Conservation (phyloP, 2,888 invertebrate genomes). For the Phorcus lineatus region DNA sequence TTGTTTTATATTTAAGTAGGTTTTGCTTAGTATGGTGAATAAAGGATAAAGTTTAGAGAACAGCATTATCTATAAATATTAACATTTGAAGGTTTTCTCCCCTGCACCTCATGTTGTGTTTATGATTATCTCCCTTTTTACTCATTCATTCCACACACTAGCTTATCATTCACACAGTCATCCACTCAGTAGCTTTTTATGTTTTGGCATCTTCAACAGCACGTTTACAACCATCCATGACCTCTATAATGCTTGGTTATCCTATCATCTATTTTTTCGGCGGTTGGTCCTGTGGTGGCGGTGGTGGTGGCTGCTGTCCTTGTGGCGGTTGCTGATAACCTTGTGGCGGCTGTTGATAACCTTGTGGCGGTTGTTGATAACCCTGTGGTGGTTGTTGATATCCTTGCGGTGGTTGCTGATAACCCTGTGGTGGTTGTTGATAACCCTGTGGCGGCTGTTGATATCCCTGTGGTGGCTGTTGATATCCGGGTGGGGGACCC, state of each 20-base stretch:
- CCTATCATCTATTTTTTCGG: not conserved
- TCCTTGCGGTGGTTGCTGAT: not conserved
- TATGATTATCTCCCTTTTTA: too few relatives aligned
- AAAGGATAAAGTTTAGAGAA: too few relatives aligned
- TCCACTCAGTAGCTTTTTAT: too few relatives aligned
- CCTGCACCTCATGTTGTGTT: too few relatives aligned
- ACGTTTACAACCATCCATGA: not conserved
- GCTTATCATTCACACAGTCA: too few relatives aligned
- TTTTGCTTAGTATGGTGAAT: too few relatives aligned
- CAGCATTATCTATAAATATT: too few relatives aligned
- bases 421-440: constrained; percentile 3
- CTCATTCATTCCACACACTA: too few relatives aligned
- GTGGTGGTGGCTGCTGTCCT: not conserved
- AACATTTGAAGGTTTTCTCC: too few relatives aligned
- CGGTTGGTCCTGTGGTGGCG: not conserved
- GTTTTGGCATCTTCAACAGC: not conserved
- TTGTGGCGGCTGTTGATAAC: not conserved
- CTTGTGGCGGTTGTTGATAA: not conserved
- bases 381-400: not conserved
- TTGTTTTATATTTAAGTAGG: too few relatives aligned
- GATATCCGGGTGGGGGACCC: not conserved
- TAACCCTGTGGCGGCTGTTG: constrained; percentile 21
- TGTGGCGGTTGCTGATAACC: constrained; percentile 4
- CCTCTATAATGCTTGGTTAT: not conserved
- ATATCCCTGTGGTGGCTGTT: not conserved